These are phyloP conservation scores for Cydia pomonella DNA, from an alignment of 1,140 invertebrate genomes.

Conservation along the genomic window DNA sequence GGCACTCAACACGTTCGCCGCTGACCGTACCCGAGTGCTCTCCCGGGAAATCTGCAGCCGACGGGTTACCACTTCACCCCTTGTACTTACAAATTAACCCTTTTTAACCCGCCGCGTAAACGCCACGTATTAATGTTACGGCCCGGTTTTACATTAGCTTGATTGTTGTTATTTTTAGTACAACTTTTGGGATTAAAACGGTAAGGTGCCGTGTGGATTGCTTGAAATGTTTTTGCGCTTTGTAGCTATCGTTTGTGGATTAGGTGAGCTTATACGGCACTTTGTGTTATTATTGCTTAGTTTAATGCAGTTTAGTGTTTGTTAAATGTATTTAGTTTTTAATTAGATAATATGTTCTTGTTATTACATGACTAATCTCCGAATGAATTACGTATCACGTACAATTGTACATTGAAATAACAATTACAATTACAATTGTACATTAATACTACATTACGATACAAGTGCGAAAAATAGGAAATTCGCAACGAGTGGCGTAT, in stretches of 20 bases:
- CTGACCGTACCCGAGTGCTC: conserved; percentile 8
- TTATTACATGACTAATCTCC: too few relatives aligned
- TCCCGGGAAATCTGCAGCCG: conserved; percentile 32
- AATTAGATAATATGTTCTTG: too few relatives aligned
- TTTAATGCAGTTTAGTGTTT: not conserved
- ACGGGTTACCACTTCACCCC: not conserved
- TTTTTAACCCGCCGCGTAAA: conserved; percentile 31
- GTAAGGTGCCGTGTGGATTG: not conserved
- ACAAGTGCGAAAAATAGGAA: too few relatives aligned
- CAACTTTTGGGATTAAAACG: conserved; percentile 32
- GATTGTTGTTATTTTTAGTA: conserved; percentile 30
- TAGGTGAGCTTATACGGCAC: not conserved
- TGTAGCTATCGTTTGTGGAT: not conserved
- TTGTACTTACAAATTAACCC: conserved; percentile 33
- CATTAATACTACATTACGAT: too few relatives aligned
- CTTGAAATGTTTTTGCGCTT: not conserved
- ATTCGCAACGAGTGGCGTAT: too few relatives aligned
- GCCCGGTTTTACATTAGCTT: conserved; percentile 15
- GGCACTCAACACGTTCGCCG: conserved; percentile 26
- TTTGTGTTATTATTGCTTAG: not conserved
- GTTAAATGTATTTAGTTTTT: too few relatives aligned
- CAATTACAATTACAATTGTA: too few relatives aligned
- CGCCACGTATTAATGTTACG: conserved; percentile 29
- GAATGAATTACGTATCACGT: too few relatives aligned
- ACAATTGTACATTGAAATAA: too few relatives aligned